Conservation (phyloP, 2,113 vertebrate genomes). For the Nanorana parkeri region DNA sequence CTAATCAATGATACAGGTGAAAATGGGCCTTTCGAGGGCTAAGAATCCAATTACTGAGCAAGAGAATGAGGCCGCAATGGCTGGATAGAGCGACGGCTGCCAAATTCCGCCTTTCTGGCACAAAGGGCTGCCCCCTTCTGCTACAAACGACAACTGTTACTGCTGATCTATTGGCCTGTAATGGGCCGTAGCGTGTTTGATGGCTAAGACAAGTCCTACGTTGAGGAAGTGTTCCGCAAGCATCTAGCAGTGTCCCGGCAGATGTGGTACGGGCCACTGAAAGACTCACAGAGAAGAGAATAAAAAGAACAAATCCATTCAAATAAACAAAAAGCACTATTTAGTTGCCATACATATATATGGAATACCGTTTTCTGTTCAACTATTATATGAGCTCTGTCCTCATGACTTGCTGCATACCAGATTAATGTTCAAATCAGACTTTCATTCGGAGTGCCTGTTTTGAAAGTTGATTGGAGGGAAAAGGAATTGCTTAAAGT, state of each 20-base stretch:
- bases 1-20: conserved; percentile 58
- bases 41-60: conserved; percentile 50
- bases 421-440: too few relatives aligned
- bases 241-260: not conserved
- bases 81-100: conserved; percentile 26
- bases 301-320: too few relatives aligned
- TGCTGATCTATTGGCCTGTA: conserved; percentile 41
- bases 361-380: too few relatives aligned
- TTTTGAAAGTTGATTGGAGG: too few relatives aligned
- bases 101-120: conserved; percentile 38
- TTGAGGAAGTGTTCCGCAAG: not conserved
- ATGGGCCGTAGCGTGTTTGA: conserved; percentile 34
- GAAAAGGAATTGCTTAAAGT: too few relatives aligned
- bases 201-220: conserved; percentile 9
- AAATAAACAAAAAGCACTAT: too few relatives aligned
- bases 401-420: too few relatives aligned
- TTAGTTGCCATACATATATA: too few relatives aligned
- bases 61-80: conserved; percentile 13
- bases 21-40: conserved; percentile 54
- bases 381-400: too few relatives aligned
- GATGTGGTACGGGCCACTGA: conserved; percentile 2
- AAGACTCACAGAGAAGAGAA: too few relatives aligned
- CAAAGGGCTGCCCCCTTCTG: not conserved
- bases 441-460: too few relatives aligned
- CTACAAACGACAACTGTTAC: conserved; percentile 29